Conservation (phyloP, 2,888 invertebrate species). For the Brachypterus glaber region DNA sequence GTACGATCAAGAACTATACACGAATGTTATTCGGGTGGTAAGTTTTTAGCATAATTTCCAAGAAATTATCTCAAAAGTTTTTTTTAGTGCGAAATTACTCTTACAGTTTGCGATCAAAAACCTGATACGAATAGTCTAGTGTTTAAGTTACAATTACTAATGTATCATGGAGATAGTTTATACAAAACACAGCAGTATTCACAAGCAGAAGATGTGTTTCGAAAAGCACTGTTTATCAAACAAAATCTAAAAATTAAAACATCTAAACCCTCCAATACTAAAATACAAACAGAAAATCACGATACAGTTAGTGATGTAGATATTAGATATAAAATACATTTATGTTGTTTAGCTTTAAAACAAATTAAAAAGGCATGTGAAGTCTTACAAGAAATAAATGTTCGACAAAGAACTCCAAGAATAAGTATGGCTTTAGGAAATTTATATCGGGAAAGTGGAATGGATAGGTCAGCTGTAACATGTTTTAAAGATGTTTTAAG, state of each 20-base stretch:
- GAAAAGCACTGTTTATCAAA: conserved; percentile 53
- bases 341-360: conserved; percentile 57
- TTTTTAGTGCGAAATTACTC: conserved; percentile 55
- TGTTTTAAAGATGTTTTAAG: conserved; percentile 71
- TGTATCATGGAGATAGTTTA: conserved; percentile 62
- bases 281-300: conserved; percentile 41
- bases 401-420: conserved; percentile 59
- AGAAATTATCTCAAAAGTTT: conserved; percentile 8
- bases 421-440: conserved; percentile 70
- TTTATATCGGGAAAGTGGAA: conserved; percentile 58
- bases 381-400: conserved; percentile 49
- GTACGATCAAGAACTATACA: conserved; percentile 61
- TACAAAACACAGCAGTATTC: conserved; percentile 56
- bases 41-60: conserved; percentile 28
- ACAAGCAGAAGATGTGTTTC: conserved; percentile 58
- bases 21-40: conserved; percentile 62
- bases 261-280: conserved; percentile 38
- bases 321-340: conserved; percentile 62
- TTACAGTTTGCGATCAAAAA: conserved; percentile 57
- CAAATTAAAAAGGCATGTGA: conserved; percentile 53
- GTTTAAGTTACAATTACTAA: conserved; percentile 57
- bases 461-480: conserved; percentile 61
- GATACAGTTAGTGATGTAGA: conserved; percentile 53
- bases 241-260: conserved; percentile 52
- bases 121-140: conserved; percentile 49